Evolutionary conservation across 2,113 vertebrate species (phyloP).

Genomic region (Geococcyx californianus): DNA sequence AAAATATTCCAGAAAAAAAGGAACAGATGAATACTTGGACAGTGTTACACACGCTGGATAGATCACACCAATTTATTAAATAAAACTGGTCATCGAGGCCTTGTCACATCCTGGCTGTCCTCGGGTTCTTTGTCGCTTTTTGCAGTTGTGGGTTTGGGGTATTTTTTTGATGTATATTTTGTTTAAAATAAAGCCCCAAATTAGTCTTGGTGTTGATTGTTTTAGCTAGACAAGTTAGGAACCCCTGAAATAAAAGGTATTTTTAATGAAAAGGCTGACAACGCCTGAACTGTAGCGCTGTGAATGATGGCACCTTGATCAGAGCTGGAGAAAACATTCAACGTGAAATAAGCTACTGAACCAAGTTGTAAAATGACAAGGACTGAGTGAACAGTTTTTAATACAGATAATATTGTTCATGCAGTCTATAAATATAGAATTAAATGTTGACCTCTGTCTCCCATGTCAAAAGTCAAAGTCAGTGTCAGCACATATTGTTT

Average conservation of each 20-base stretch:
- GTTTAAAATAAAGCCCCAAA: neutral
- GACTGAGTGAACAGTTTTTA: conserved; percentile 78
- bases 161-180: neutral
- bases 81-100: neutral
- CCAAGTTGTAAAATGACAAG: conserved; percentile 76
- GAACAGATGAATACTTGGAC: neutral
- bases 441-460: conserved; percentile 78
- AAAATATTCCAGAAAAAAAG: neutral
- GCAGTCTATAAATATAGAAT: conserved; percentile 82
- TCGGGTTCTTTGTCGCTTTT: neutral
- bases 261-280: conserved; percentile 27
- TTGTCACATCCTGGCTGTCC: neutral
- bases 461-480: conserved; percentile 80
- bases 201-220: neutral
- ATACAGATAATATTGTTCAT: conserved; percentile 77
- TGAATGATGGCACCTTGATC: conserved; percentile 53
- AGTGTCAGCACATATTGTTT: conserved; percentile 81
- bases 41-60: neutral
- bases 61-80: neutral
- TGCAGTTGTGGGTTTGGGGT: neutral
- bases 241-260: neutral
- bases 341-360: conserved; percentile 45
- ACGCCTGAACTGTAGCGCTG: neutral
- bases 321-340: neutral
- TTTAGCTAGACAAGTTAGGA: neutral